Evolutionary conservation across 2,888 invertebrate genomes (phyloP).

Genomic region (Autographa pulchrina): DNA sequence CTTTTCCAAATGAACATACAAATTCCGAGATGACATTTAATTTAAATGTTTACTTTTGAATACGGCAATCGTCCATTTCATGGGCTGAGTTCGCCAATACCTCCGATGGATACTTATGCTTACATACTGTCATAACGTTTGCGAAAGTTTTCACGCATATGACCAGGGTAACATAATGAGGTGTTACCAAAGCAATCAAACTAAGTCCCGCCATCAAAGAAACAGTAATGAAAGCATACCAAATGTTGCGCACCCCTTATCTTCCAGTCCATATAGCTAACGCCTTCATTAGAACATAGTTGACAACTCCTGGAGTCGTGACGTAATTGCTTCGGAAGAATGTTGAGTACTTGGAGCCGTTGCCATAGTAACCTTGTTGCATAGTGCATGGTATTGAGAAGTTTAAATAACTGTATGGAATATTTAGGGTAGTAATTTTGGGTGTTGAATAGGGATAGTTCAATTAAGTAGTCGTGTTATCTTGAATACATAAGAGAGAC

Average conservation of each 20-base stretch:
- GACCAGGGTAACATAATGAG: not conserved
- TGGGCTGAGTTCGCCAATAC: too few species aligned
- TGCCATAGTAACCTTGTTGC: slow-evolving; percentile 17
- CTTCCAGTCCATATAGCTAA: slow-evolving; percentile 33
- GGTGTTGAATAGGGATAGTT: not conserved
- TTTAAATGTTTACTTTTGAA: too few species aligned
- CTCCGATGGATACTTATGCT: too few species aligned
- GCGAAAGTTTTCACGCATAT: not conserved
- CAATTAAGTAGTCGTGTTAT: too few species aligned
- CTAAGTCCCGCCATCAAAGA: not conserved
- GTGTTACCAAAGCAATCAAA: not conserved
- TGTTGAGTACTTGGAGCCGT: slow-evolving; percentile 34
- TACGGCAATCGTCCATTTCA: too few species aligned
- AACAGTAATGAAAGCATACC: slow-evolving; percentile 3
- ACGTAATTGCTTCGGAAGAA: slow-evolving; percentile 48
- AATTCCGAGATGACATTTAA: too few species aligned
- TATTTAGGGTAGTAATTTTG: not conserved
- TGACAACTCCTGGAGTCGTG: slow-evolving; percentile 32
- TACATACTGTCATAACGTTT: too few species aligned
- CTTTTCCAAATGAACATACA: too few species aligned
- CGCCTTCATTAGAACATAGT: slow-evolving; percentile 53
- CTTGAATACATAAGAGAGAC: too few species aligned
- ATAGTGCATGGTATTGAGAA: not conserved
- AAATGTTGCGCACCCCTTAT: slow-evolving; percentile 16
- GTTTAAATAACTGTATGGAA: not conserved